These are phyloP conservation scores for Chloropsis cyanopogon DNA, from an alignment of 2,113 vertebrate species.

Conservation along the genomic window DNA sequence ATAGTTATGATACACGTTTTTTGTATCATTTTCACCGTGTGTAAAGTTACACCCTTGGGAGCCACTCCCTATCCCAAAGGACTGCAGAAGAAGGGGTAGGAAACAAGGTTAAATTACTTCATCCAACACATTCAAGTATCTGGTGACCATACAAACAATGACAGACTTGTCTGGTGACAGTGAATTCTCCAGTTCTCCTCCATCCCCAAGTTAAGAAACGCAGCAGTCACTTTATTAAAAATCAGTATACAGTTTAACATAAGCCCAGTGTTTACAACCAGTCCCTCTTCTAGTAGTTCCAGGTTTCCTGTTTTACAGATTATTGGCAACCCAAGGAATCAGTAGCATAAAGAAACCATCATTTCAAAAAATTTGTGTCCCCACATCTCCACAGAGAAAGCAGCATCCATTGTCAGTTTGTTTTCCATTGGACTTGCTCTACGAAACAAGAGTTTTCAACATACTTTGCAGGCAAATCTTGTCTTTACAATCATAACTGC, in stretches of 20 bases:
- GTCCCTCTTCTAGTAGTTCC: background rate
- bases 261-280: constrained; percentile 51
- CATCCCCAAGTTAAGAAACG: background rate
- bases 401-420: background rate
- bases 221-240: constrained; percentile 52
- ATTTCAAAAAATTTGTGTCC: background rate
- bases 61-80: background rate
- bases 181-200: background rate
- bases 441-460: background rate
- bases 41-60: background rate
- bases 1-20: background rate
- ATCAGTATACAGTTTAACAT: constrained; percentile 6
- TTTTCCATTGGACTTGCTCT: background rate
- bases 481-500: background rate
- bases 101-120: background rate
- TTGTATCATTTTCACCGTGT: background rate
- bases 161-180: background rate
- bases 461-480: background rate
- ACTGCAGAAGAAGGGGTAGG: background rate
- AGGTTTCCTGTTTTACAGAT: background rate
- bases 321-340: constrained; percentile 5
- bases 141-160: fast-evolving
- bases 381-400: background rate
- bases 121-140: background rate
- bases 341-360: constrained; percentile 20